A percentile compares a stretch with the other conserved stretches of the same genome.
These are phyloP conservation scores for Trachythela sp. DNA, from an alignment of 64 coral and sea anemone species.

Conservation along the genomic window DNA sequence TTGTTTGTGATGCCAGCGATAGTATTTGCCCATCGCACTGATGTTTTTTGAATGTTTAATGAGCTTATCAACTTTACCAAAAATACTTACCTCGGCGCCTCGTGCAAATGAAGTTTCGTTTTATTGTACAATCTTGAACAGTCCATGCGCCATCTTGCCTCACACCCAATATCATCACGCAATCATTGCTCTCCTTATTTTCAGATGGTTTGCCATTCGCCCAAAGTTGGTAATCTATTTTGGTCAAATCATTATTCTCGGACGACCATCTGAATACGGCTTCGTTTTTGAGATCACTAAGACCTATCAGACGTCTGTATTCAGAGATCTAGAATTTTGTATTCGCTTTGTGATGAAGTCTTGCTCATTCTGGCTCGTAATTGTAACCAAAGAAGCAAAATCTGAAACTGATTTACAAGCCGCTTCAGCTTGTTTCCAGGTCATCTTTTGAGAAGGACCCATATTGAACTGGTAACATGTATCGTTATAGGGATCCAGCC, in stretches of 20 bases:
- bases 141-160: neutral
- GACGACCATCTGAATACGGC: neutral
- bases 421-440: neutral
- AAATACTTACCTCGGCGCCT: neutral
- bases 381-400: neutral
- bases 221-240: neutral
- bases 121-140: neutral
- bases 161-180: neutral
- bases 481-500: neutral
- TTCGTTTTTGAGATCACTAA: neutral
- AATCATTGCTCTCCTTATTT: neutral
- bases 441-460: neutral
- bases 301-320: neutral
- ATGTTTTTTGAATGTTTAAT: too few relatives aligned
- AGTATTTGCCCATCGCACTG: too few relatives aligned
- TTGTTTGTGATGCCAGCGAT: too few relatives aligned
- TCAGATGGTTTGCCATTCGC: neutral
- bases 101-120: neutral
- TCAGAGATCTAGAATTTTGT: neutral
- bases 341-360: neutral
- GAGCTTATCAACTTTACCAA: too few relatives aligned
- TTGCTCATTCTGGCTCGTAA: neutral
- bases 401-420: neutral
- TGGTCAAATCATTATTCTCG: neutral
- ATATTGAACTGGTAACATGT: slow-evolving; percentile 2